Evolutionary conservation across 1,140 invertebrate genomes (phyloP), one percentile per base, ranked within the genome.

Genomic region (Lucilia sericata): DNA sequence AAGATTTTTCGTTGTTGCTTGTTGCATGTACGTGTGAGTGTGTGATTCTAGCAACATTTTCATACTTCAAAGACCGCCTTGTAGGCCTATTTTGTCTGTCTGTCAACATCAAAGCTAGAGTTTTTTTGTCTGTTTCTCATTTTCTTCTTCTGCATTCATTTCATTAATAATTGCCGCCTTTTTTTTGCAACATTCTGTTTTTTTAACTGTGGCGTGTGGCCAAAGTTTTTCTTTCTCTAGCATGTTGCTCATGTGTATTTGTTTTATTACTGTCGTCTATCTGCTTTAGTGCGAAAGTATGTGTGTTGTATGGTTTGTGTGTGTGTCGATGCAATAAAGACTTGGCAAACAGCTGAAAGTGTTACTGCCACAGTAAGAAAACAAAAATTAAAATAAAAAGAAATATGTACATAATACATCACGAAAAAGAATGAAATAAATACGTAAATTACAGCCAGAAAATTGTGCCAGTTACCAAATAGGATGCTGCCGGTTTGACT

Each of bases 101-200:
- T 78, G 75, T 80, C 42, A 80, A 80, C 76, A 80, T 80, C 76
- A 80, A 80, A 80, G 76, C 19, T 80, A 21, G n/a, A 80, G 76
- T 21, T 51, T 47, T 80, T 12, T 34, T 75, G 34, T 78, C 17
- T 78, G n/a, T 78, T 78, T 47, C 36, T 78, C 14, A 36, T 14
- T 14, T 47, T 47, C 75, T 78, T 78, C 75, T 36, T 42, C 76
- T 80, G 49, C 76, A 80, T n/a, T 21, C 76, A 51, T 47, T 80
- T 80, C 76, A 80, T 80, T 80, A 80, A 80, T 80, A 80, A 80
- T 80, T 80, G 76, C 76, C 76, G 76, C 76, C 76, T 80, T 80
- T 51, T 21, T 78, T 42, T 19, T 21, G 42, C 42, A 51, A 49
- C 42, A 80, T 8, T 49, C 47, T n/a, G 25, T 30, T 78, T 80